A percentile compares a stretch with the other conserved stretches of the same genome.
These are phyloP conservation scores for Rhinella marina DNA, from an alignment of 2,797 vertebrate species.

Conservation along the genomic window DNA sequence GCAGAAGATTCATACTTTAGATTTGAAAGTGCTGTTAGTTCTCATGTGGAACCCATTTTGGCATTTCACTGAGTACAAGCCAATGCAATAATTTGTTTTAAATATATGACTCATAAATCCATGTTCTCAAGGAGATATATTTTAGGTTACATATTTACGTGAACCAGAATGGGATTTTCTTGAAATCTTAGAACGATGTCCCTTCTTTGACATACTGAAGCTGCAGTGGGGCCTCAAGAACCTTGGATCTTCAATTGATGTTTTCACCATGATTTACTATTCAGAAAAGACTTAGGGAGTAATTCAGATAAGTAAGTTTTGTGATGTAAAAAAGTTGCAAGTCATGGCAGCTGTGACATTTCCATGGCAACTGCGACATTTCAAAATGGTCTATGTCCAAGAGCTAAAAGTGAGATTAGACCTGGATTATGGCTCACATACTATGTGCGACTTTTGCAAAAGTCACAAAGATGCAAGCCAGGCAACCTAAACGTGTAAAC, in stretches of 20 bases:
- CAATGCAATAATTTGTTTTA: not conserved
- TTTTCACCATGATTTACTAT: slow-evolving; percentile 4
- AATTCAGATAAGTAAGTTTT: too few relatives aligned
- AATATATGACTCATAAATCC: slow-evolving; percentile 10
- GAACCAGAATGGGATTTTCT: not conserved
- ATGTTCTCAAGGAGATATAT: not conserved
- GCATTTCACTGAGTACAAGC: slow-evolving; percentile 6
- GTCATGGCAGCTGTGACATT: too few relatives aligned
- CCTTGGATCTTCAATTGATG: slow-evolving; percentile 7
- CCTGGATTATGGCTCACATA: too few relatives aligned
- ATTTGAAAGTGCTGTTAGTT: slow-evolving; percentile 7
- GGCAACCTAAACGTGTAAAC: too few relatives aligned
- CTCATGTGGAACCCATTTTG: slow-evolving; percentile 25
- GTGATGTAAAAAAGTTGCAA: too few relatives aligned
- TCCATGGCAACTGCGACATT: too few relatives aligned
- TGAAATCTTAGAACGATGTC: not conserved
- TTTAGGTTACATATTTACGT: not conserved
- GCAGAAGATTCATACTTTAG: slow-evolving; percentile 28
- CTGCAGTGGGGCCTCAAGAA: not conserved
- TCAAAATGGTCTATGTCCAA: too few relatives aligned
- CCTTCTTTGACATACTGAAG: not conserved
- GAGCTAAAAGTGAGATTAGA: too few relatives aligned
- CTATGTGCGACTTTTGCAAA: too few relatives aligned
- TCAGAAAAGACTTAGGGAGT: not conserved
- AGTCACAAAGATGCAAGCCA: too few relatives aligned